Percentiles rank a stretch among this genome's conserved stretches.
These are phyloP conservation scores for Drosophila leonis DNA, from an alignment of 2,888 invertebrate species.

Conservation along the genomic window DNA sequence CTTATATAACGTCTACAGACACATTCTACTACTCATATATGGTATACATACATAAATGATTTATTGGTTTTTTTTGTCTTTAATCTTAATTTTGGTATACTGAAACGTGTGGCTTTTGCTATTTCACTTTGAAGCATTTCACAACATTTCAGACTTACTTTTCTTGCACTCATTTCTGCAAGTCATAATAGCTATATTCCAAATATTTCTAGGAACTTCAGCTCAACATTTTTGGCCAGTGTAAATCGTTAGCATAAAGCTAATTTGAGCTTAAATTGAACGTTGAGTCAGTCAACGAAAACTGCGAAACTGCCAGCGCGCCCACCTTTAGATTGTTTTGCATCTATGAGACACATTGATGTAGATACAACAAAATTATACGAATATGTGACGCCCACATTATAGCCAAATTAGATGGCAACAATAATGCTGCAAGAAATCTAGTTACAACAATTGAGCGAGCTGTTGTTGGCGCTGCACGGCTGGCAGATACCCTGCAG, in stretches of 20 bases:
- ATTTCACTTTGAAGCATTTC: neutral
- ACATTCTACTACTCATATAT: neutral
- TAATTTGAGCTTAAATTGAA: slow-evolving; percentile 38
- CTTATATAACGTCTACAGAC: neutral
- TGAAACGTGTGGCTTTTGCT: slow-evolving; percentile 26
- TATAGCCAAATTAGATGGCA: slow-evolving; percentile 55
- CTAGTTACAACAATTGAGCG: neutral
- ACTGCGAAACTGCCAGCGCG: slow-evolving; percentile 48
- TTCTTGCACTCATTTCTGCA: neutral
- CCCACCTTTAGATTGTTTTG: slow-evolving; percentile 54
- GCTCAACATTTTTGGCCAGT: neutral
- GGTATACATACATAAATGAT: too few species aligned
- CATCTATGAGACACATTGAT: slow-evolving; percentile 53
- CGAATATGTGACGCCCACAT: slow-evolving; percentile 45
- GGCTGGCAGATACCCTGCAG: neutral
- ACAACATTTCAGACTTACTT: neutral
- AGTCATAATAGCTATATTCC: neutral
- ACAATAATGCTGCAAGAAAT: slow-evolving; percentile 27
- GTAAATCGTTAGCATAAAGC: slow-evolving; percentile 54
- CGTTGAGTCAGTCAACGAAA: slow-evolving; percentile 45
- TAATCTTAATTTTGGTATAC: slow-evolving; percentile 22
- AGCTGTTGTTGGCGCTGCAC: neutral
- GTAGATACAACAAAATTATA: slow-evolving; percentile 41
- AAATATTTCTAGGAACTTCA: neutral
- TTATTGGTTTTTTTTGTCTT: slow-evolving; percentile 17